Conservation (phyloP, 2,113 vertebrate species). For the Hemiscyllium ocellatum region DNA sequence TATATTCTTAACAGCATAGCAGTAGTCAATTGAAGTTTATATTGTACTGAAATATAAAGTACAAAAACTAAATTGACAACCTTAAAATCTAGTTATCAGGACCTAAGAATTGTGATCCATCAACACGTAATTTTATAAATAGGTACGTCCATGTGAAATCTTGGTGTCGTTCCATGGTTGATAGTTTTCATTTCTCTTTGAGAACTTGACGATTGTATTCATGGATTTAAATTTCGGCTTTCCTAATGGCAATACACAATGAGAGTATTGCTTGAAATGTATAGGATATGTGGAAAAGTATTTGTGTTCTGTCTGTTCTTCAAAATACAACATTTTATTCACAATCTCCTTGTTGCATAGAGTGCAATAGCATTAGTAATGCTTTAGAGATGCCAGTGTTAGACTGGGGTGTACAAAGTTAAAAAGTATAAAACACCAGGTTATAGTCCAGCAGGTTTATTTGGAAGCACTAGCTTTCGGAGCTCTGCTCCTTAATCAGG, state of each 20-base stretch:
- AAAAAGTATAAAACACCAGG: too few species aligned
- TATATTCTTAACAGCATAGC: background rate
- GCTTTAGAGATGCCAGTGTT: too few species aligned
- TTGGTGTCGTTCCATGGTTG: background rate
- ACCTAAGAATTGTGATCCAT: background rate
- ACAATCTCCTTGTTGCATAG: background rate
- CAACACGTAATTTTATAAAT: background rate
- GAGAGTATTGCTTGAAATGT: background rate
- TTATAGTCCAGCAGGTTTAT: too few species aligned
- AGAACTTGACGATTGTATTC: background rate
- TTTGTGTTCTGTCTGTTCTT: background rate
- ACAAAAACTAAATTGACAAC: background rate
- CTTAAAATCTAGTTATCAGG: background rate
- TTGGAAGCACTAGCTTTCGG: too few species aligned
- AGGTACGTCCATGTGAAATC: background rate
- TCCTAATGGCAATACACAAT: background rate
- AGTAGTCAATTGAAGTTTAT: conserved; percentile 4
- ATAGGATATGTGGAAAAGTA: background rate
- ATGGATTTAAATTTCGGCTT: background rate
- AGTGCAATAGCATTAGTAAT: background rate
- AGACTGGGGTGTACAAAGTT: too few species aligned
- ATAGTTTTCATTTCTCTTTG: background rate
- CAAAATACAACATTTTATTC: background rate
- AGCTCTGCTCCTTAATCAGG: too few species aligned
- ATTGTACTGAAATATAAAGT: conserved; percentile 24